These are phyloP conservation scores for Meiosimyza decipiens DNA, from an alignment of 2,888 invertebrate genomes.

Conservation along the genomic window DNA sequence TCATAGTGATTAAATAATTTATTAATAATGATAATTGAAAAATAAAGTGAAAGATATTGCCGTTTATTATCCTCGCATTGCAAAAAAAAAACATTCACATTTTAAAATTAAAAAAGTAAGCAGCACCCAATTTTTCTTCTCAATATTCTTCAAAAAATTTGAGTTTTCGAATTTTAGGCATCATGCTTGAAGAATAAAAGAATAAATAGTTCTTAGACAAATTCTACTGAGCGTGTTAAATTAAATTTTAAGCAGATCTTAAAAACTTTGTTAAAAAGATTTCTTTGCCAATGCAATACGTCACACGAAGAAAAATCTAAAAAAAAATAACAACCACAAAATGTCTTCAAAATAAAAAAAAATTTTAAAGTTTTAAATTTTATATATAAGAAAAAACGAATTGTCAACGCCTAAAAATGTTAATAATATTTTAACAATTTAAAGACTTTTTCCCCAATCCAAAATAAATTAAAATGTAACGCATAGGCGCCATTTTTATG, in stretches of 20 bases:
- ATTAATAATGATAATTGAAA: no score
- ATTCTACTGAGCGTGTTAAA: no score
- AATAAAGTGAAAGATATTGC: no score
- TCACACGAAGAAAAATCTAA: not conserved
- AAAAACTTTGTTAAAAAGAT: not conserved
- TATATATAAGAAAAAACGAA: slow-evolving; percentile 1
- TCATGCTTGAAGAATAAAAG: no score
- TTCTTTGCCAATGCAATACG: not conserved
- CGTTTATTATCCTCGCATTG: no score
- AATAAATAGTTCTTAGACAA: no score
- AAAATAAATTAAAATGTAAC: not conserved
- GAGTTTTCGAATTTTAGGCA: no score
- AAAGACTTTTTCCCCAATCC: not conserved
- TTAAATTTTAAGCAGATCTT: not conserved
- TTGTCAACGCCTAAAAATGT: not conserved
- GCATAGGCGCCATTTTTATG: not conserved
- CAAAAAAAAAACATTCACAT: no score
- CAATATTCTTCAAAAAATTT: no score
- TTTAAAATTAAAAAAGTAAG: no score
- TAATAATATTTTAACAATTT: not conserved
- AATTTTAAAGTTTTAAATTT: slow-evolving; percentile 11
- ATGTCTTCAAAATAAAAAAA: slow-evolving; percentile 43
- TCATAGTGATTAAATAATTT: no score
- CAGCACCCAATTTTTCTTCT: no score
- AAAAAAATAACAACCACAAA: slow-evolving; percentile 43